Percentiles rank a stretch among this genome's conserved stretches.
Conservation (phyloP, 2,113 vertebrate species). For the Epinephelus cyanopodus region DNA sequence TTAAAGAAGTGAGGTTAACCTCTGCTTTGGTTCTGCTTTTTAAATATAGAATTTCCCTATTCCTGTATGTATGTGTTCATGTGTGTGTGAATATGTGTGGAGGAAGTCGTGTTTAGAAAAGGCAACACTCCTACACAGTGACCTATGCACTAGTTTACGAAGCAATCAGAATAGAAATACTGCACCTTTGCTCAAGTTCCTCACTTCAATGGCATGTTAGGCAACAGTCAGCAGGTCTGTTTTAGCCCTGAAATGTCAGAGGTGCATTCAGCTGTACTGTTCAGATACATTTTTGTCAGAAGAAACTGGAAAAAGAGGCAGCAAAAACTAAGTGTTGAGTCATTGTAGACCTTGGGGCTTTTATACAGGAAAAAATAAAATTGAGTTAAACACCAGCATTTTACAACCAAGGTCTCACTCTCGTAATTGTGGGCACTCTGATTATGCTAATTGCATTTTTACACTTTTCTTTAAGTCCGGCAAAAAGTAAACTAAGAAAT, state of each 20-base stretch:
- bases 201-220: neutral
- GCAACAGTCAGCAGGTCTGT: neutral
- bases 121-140: conserved; percentile 3
- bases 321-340: neutral
- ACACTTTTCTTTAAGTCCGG: too few species aligned
- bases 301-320: neutral
- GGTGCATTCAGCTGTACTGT: neutral
- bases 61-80: neutral
- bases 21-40: conserved; percentile 27
- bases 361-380: neutral
- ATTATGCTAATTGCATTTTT: too few species aligned
- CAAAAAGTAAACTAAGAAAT: too few species aligned
- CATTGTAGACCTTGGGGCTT: neutral
- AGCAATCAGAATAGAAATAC: conserved; percentile 17
- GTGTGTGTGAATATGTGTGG: neutral
- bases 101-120: conserved; percentile 1
- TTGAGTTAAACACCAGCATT: neutral
- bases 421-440: neutral
- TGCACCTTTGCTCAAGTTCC: conserved; percentile 25
- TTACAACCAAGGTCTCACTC: neutral
- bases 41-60: conserved; percentile 4
- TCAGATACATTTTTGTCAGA: neutral
- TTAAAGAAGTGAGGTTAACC: neutral
- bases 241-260: neutral
- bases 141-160: neutral